Evolutionary conservation across 2,888 invertebrate genomes (phyloP).

Genomic region (Alloscopus bannaensis): DNA sequence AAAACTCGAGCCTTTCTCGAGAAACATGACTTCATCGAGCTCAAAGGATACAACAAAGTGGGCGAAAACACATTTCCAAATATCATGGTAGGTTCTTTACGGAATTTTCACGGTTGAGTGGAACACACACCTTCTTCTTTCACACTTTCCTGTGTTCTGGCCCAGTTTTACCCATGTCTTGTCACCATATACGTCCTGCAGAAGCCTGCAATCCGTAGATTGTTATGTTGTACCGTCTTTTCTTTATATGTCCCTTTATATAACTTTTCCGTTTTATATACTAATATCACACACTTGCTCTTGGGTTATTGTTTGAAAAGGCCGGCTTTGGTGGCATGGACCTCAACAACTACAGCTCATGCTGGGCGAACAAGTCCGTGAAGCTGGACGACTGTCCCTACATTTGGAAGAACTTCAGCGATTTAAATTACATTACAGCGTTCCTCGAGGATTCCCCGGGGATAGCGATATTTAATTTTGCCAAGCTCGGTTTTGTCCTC

Average conservation of each 20-base stretch:
- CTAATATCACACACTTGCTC: not conserved
- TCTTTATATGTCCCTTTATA: constrained; percentile 6
- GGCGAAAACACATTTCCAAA: constrained; percentile 94
- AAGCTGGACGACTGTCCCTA: constrained; percentile 84
- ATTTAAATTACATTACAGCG: constrained; percentile 85
- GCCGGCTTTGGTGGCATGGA: constrained; percentile 80
- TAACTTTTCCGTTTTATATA: not conserved
- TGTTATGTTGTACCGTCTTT: too few species aligned
- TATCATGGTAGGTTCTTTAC: constrained; percentile 90
- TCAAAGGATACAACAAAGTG: constrained; percentile 83
- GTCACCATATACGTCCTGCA: too few species aligned
- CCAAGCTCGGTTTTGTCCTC: constrained; percentile 83
- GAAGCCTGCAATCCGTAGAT: too few species aligned
- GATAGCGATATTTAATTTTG: constrained; percentile 86
- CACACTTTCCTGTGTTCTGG: too few species aligned
- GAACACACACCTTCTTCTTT: too few species aligned
- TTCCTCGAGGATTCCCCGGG: constrained; percentile 86
- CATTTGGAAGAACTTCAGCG: constrained; percentile 85
- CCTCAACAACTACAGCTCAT: constrained; percentile 66
- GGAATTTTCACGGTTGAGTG: too few species aligned
- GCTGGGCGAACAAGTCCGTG: constrained; percentile 72
- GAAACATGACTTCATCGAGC: constrained; percentile 83
- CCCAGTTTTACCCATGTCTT: too few species aligned
- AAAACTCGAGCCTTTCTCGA: constrained; percentile 82
- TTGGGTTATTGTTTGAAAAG: not conserved